phyloP scores from a whole-genome alignment of 2,113 vertebrate genomes.

The Anoplopoma fimbria region DNA sequence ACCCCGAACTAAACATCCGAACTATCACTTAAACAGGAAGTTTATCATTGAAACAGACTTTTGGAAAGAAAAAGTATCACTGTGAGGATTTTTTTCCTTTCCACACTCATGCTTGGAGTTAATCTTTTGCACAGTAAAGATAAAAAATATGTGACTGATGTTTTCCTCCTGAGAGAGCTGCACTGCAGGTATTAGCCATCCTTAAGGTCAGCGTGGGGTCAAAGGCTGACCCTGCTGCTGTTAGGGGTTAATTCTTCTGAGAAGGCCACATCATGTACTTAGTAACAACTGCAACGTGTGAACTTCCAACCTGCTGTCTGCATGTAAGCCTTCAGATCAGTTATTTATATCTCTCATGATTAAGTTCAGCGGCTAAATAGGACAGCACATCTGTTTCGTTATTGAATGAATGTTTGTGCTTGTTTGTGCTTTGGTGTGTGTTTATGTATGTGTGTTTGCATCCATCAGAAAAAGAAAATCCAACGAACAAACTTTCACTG shows the following conservation, averaged over 20 bases:
- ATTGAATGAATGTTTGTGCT: slow-evolving; percentile 38
- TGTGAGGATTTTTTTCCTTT: not conserved
- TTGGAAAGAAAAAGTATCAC: not conserved
- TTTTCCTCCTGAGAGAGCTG: slow-evolving; percentile 22
- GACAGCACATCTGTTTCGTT: slow-evolving; percentile 57
- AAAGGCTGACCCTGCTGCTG: slow-evolving; percentile 24
- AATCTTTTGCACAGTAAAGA: slow-evolving; percentile 3
- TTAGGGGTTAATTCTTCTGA: slow-evolving; percentile 55
- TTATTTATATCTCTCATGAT: slow-evolving; percentile 73
- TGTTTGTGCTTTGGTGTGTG: slow-evolving; percentile 17
- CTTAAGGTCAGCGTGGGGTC: slow-evolving; percentile 35
- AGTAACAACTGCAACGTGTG: slow-evolving; percentile 53
- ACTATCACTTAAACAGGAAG: not conserved
- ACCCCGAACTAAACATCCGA: not conserved
- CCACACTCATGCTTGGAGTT: not conserved
- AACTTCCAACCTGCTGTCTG: slow-evolving; percentile 69
- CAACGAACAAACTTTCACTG: not conserved
- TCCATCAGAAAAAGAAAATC: not conserved
- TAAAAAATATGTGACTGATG: not conserved
- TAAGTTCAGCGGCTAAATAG: slow-evolving; percentile 69
- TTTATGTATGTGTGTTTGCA: not conserved
- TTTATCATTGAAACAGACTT: not conserved
- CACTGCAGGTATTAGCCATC: slow-evolving; percentile 19
- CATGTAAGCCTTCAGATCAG: slow-evolving; percentile 63
- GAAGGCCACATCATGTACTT: slow-evolving; percentile 52